These are phyloP conservation scores for Lepilemur ruficaudatus DNA, from an alignment of 2,797 vertebrate species.

Conservation along the genomic window DNA sequence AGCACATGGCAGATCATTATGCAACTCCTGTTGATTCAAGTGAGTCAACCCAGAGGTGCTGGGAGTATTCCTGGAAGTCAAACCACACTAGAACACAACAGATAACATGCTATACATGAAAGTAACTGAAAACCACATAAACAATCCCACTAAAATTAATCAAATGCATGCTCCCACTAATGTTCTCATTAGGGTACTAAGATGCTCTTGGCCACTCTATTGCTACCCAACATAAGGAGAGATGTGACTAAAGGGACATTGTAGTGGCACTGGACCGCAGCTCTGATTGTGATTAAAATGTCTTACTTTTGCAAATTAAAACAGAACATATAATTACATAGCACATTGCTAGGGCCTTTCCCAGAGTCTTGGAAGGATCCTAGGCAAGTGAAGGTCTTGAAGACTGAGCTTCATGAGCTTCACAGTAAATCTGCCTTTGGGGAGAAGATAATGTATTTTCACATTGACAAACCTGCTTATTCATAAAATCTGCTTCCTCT, in stretches of 20 bases:
- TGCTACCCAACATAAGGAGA: not conserved
- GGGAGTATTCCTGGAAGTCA: not conserved
- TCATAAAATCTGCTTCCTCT: not conserved
- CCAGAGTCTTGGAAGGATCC: not conserved
- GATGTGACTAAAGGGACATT: not conserved
- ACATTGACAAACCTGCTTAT: not conserved
- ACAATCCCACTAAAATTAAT: not conserved
- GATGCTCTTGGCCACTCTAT: not conserved
- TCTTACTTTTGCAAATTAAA: not conserved
- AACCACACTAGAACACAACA: not conserved
- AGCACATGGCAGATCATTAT: not conserved
- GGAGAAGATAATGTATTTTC: not conserved
- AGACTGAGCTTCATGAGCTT: not conserved
- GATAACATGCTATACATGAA: not conserved
- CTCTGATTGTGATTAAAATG: not conserved
- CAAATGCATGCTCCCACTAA: not conserved
- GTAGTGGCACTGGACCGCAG: not conserved
- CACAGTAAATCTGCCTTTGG: not conserved
- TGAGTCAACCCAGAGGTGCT: not conserved
- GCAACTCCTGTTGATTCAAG: not conserved
- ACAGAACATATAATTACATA: not conserved
- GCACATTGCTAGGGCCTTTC: not conserved
- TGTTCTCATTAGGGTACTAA: not conserved
- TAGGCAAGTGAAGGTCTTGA: not conserved
- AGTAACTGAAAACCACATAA: not conserved